Percentiles rank a stretch among this genome's conserved stretches.
phyloP scores from a whole-genome alignment of 2,797 vertebrate genomes.

The Alectoris magna region DNA sequence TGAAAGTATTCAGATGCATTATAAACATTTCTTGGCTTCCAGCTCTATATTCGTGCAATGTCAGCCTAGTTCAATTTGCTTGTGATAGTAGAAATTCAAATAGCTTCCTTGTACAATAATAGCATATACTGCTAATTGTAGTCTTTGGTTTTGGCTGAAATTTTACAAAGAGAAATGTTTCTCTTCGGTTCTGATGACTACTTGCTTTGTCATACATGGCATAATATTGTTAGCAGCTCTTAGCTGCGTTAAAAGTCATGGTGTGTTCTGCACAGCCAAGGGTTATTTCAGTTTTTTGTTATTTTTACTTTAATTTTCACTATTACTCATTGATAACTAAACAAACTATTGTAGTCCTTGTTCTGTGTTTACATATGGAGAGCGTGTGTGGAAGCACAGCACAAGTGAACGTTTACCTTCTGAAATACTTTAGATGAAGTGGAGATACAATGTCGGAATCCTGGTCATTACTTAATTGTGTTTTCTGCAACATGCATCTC shows the following conservation, averaged over 20 bases:
- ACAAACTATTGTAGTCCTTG: neutral
- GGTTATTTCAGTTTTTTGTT: neutral
- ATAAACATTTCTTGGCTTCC: neutral
- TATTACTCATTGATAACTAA: neutral
- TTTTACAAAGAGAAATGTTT: neutral
- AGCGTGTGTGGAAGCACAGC: neutral
- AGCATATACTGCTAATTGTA: neutral
- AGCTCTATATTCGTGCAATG: neutral
- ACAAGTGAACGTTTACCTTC: neutral
- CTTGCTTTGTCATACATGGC: neutral
- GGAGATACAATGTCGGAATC: neutral
- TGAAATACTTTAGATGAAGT: slow-evolving; percentile 5
- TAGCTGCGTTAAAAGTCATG: neutral
- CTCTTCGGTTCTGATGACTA: neutral
- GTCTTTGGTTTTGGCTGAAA: neutral
- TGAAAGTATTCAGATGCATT: neutral
- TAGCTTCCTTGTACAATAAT: neutral
- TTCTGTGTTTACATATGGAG: slow-evolving; percentile 27
- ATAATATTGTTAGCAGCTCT: neutral
- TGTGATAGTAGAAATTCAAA: neutral
- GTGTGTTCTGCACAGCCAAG: neutral
- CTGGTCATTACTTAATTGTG: neutral
- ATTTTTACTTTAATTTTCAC: neutral
- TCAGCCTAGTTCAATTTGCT: neutral
- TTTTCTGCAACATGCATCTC: neutral